These are phyloP conservation scores for Odocoileus virginianus DNA, from an alignment of 2,113 vertebrate species.

Conservation along the genomic window DNA sequence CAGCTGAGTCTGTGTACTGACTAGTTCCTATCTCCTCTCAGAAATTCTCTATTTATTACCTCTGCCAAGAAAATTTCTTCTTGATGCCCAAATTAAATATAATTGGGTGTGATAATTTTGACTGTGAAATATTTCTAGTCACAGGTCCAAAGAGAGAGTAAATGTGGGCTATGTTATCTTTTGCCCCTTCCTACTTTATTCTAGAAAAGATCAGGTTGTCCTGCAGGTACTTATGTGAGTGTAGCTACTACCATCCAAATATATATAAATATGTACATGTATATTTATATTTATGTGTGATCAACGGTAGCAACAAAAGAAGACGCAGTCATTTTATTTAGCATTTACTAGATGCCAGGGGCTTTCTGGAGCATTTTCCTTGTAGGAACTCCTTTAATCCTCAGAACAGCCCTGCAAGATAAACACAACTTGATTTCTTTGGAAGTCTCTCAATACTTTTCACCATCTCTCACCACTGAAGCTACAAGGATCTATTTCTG, in stretches of 20 bases:
- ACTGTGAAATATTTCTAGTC: not conserved
- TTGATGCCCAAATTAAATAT: not conserved
- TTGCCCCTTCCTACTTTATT: not conserved
- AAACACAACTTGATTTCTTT: not conserved
- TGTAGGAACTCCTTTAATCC: not conserved
- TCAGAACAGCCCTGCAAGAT: not conserved
- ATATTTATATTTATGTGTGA: not conserved
- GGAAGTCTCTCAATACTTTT: not conserved
- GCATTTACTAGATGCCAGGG: not conserved
- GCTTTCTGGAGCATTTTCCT: not conserved
- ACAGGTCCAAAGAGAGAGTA: not conserved
- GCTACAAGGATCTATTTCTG: not conserved
- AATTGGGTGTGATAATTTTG: not conserved
- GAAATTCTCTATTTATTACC: not conserved
- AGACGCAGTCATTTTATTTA: not conserved
- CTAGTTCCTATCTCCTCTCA: not conserved
- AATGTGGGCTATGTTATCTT: not conserved
- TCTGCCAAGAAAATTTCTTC: not conserved
- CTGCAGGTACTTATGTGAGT: not conserved
- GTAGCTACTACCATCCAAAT: not conserved
- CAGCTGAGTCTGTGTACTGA: not conserved
- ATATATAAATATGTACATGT: not conserved
- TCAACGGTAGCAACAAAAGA: not conserved
- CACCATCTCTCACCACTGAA: not conserved
- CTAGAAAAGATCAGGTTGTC: not conserved